Base-by-base conservation (phyloP, 2,797 vertebrate genomes). In the Poeciliopsis turneri region DNA sequence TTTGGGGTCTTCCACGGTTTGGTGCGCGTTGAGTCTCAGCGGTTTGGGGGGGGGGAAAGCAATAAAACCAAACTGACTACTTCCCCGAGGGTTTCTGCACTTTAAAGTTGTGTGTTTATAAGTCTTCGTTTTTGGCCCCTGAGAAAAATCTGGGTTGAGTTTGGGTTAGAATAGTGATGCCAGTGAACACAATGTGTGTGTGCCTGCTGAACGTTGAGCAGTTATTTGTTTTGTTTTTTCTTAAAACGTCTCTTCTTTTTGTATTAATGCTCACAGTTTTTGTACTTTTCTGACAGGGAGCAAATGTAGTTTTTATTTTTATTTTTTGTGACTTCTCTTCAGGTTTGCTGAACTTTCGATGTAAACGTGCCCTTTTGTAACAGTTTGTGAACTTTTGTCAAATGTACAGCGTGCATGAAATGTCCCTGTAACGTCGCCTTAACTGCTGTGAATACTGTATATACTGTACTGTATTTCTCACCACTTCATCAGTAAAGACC, bases 401-500 rank as follows among this genome's bases (percentile, higher is more conserved):
- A 70, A 79, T 93, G 90, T 93, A 91, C 91, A 94, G 89, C 80
- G 87, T 88, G 93, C 87, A 92, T 92, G 89, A 90, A 87, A 79
- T 80, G 79, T 82, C 88, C 88, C 86, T 91, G 79, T 89, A 90
- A 90, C 72, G 80, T 87, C 83, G 88, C 92, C 92, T 82, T 88
- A 89, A 86, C 77, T 94, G 92, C 92, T 93, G 95, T 93, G 94
- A 90, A 92, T 93, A 94, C 86, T 96, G 95, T 96, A 94, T 39
- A 95, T 92, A 95, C 78, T 91, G 84, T 87, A 84, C 84, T 86
- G 86, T 91, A 90, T 89, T 88, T 88, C 76, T 91, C 85, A 81
- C 88, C 88, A 93, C 88, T 90, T 92, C 92, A 93, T 94, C 87
- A 95, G 93, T 97, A 97, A 98, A 97, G 82, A 73, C 89, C 90